phyloP scores from a whole-genome alignment of 37 sponge, comb jelly and placozoan species.

The Agelas oroides region DNA sequence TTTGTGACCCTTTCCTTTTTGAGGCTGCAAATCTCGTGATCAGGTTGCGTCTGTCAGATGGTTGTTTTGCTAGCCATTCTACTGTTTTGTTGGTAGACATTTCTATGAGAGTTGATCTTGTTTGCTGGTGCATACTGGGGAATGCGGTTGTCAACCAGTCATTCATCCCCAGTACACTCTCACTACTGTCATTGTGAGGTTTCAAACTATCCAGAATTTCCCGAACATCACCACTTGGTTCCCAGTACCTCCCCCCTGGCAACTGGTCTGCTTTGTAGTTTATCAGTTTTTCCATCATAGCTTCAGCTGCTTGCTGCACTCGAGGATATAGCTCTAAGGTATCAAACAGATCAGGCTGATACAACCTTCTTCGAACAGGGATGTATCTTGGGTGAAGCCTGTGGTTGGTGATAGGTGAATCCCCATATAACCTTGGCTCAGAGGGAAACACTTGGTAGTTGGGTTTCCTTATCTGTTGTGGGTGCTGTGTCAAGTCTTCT shows the following conservation, averaged over 20 bases:
- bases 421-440: slow-evolving; percentile 46
- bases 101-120: slow-evolving; percentile 24
- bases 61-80: not conserved
- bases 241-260: slow-evolving; percentile 58
- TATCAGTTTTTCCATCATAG: slow-evolving; percentile 31
- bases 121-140: not conserved
- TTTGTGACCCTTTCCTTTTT: not conserved
- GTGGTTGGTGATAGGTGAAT: slow-evolving; percentile 17
- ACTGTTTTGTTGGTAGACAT: slow-evolving; percentile 33
- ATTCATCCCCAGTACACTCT: slow-evolving; percentile 29
- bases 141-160: slow-evolving; percentile 24
- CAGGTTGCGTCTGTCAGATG: not conserved
- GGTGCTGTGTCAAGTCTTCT: slow-evolving; percentile 11
- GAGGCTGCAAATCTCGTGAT: not conserved
- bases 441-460: slow-evolving; percentile 32
- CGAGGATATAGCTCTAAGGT: slow-evolving; percentile 23
- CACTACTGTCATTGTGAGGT: slow-evolving; percentile 53
- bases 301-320: not conserved
- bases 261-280: slow-evolving; percentile 21
- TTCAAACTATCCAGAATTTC: slow-evolving; percentile 4
- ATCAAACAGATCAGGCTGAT: slow-evolving; percentile 5
- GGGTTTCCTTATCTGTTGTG: slow-evolving; percentile 1
- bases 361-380: slow-evolving; percentile 3
- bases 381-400: not conserved
- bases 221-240: slow-evolving; percentile 20